Base-by-base conservation (phyloP, 2,113 vertebrate genomes). In the Nematolebias whitei region DNA sequence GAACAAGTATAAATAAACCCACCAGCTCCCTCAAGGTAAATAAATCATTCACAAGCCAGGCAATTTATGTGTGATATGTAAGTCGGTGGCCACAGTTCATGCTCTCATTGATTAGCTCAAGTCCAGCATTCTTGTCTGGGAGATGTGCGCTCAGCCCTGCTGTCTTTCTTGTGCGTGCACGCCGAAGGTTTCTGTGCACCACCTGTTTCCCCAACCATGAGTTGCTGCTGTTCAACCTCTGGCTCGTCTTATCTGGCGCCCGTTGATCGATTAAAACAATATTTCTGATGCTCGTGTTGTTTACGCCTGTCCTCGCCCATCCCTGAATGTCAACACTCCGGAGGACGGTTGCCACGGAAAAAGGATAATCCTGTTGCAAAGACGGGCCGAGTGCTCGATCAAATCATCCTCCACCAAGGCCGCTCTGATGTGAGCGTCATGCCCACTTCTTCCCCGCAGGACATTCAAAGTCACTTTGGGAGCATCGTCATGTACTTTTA, bases 391-490 rank as follows among this genome's bases (percentile, higher is more conserved):
- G 62, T 71, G 82, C 57, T 59, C 62, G 71, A 76, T 86, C 74
- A 82, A 87, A 88, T 90, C 83, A 85, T 68, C 84, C 74, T 79
- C 78, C 71, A 59, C 73, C 86, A 84, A 88, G 85, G 88, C 86
- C 86, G 81, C 78, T 80, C 75, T 84, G 80, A 85, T 85, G 76
- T 77, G 74, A 75, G 76, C 74, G 76, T 74, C 84, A 82, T 86
- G 76, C 80, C 82, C 83, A 80, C 80, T 87, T 87, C 82, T 81
- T 86, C 82, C 32, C 85, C 44, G 49, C 24, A 24, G 81, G 83
- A 88, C 84, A 87, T 87, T 90, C 82, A 90, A 88, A 90, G 87
- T 89, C 86, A 91, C 87, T 88, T 90, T 88, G 83, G 70, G 78
- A 86, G 75, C 59, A 71, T 61, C 68, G 64, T 75, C 78, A 38